These are phyloP conservation scores for Actinia equina DNA, from an alignment of 64 coral and sea anemone genomes.

Conservation along the genomic window DNA sequence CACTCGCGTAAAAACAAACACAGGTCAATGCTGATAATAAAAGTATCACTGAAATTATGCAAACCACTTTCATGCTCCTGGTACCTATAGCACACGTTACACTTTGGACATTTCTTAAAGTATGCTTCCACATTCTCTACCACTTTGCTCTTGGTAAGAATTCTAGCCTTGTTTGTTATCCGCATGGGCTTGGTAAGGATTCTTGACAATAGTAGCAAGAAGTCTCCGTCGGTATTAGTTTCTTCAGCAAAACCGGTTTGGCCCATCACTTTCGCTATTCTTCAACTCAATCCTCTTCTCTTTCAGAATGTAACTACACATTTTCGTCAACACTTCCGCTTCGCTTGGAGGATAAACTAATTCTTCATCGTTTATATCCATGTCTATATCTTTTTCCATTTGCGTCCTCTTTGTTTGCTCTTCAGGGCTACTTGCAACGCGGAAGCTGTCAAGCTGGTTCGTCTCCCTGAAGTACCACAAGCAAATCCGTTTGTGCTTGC, in stretches of 20 bases:
- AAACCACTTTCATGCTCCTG: slow-evolving; percentile 8
- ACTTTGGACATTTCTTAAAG: slow-evolving; percentile 18
- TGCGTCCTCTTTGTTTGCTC: not conserved
- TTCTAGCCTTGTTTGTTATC: slow-evolving; percentile 1
- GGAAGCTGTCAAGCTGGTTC: not conserved
- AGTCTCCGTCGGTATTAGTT: slow-evolving; percentile 42
- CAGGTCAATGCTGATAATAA: slow-evolving; percentile 42
- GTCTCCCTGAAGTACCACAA: slow-evolving; percentile 42
- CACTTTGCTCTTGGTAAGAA: slow-evolving; percentile 27
- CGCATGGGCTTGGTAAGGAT: not conserved
- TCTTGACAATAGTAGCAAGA: slow-evolving; percentile 1
- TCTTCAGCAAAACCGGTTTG: not conserved
- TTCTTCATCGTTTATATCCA: not conserved
- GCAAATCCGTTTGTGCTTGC: slow-evolving; percentile 41
- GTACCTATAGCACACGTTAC: slow-evolving; percentile 42
- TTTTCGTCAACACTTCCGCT: not conserved
- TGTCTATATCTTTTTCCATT: not conserved
- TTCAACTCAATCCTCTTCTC: slow-evolving; percentile 7
- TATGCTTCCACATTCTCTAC: slow-evolving; percentile 21
- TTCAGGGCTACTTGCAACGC: not conserved
- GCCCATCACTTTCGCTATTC: too few relatives aligned
- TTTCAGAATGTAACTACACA: slow-evolving; percentile 31
- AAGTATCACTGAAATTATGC: slow-evolving; percentile 36
- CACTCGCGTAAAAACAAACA: slow-evolving; percentile 27
- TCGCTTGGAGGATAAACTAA: slow-evolving; percentile 24